Conservation (phyloP, 2,113 vertebrate species). For the Egretta garzetta region DNA sequence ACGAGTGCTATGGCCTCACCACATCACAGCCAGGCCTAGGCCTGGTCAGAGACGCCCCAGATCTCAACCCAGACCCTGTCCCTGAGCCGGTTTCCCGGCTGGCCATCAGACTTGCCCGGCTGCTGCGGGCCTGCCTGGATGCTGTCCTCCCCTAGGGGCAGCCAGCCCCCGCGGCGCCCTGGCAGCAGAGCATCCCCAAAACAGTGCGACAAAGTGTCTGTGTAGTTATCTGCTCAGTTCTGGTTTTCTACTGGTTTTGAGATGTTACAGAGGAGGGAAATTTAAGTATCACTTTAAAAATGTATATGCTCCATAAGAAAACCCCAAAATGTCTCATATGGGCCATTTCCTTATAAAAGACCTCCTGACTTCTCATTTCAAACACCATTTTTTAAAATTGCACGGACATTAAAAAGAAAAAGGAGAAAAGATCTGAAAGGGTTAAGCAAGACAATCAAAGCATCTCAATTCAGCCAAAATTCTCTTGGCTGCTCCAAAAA, state of each 20-base stretch:
- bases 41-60: not conserved
- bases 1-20: rapidly evolving
- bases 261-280: not conserved
- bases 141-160: not conserved
- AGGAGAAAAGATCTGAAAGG: not conserved
- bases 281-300: not conserved
- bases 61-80: not conserved
- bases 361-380: not conserved
- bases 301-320: not conserved
- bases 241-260: not conserved
- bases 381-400: not conserved
- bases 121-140: not conserved
- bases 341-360: not conserved
- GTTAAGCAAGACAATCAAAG: not conserved
- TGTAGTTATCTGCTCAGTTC: not conserved
- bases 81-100: not conserved
- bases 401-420: not conserved
- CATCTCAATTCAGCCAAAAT: constrained; percentile 10
- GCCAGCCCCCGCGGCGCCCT: not conserved
- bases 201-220: not conserved
- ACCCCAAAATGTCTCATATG: not conserved
- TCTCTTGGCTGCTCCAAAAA: constrained; percentile 15
- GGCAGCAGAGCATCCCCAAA: not conserved
- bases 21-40: not conserved
- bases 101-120: not conserved